Evolutionary conservation across 2,113 vertebrate species (phyloP).

Genomic region (Thamnaconus septentrionalis): DNA sequence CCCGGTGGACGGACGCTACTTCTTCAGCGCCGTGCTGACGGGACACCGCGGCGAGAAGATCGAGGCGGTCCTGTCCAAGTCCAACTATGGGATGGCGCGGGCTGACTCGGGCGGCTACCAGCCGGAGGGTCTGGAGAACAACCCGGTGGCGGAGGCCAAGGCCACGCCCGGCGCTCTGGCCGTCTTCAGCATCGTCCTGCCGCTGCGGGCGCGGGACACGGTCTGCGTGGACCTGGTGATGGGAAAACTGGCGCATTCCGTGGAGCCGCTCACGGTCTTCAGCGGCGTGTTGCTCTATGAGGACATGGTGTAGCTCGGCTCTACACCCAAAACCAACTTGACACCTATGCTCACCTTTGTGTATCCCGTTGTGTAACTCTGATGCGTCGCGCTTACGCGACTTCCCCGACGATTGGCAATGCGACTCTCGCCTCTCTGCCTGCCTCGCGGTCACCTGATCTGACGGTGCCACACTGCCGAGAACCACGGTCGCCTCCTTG

Average conservation of each 20-base stretch:
- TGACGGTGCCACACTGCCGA: too few relatives aligned
- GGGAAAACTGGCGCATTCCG: slow-evolving; percentile 88
- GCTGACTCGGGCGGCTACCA: slow-evolving; percentile 90
- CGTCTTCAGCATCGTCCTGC: slow-evolving; percentile 89
- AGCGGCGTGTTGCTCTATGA: slow-evolving; percentile 87
- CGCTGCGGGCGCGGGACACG: slow-evolving; percentile 81
- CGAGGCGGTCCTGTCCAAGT: slow-evolving; percentile 91
- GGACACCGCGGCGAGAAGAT: slow-evolving; percentile 88
- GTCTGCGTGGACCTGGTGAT: slow-evolving; percentile 92
- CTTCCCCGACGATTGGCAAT: too few relatives aligned
- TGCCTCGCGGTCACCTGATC: too few relatives aligned
- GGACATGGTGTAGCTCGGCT: slow-evolving; percentile 30
- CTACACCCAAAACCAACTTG: too few relatives aligned
- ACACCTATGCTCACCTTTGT: too few relatives aligned
- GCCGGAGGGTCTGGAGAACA: slow-evolving; percentile 91
- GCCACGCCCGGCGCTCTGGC: slow-evolving; percentile 83
- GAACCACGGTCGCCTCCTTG: too few relatives aligned
- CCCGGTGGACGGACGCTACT: slow-evolving; percentile 85
- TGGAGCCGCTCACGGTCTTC: slow-evolving; percentile 91
- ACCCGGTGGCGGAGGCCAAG: slow-evolving; percentile 83
- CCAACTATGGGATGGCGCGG: slow-evolving; percentile 88
- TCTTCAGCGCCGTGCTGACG: slow-evolving; percentile 88
- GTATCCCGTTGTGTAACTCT: too few relatives aligned
- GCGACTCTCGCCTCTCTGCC: too few relatives aligned
- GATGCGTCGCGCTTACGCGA: too few relatives aligned